Percentiles rank a stretch among this genome's conserved stretches.
These are phyloP conservation scores for Chiroxiphia lanceolata DNA, from an alignment of 2,797 vertebrate species.

Conservation along the genomic window DNA sequence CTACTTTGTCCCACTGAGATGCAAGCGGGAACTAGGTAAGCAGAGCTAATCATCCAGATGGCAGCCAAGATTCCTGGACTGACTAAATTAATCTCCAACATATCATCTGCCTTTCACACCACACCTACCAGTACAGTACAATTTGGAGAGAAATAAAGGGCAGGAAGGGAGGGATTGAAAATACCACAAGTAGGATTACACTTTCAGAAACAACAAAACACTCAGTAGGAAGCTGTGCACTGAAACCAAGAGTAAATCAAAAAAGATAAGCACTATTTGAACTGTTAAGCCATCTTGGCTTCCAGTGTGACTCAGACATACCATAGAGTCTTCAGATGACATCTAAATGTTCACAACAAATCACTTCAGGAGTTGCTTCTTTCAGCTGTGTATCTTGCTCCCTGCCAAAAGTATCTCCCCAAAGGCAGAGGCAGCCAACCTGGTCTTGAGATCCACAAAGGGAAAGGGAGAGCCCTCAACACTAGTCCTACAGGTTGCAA, in stretches of 20 bases:
- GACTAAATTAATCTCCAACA: fast-evolving
- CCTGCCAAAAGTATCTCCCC: background rate
- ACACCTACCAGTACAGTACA: background rate
- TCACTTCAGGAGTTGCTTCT: background rate
- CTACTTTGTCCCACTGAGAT: background rate
- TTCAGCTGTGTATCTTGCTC: background rate
- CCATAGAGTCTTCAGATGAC: background rate
- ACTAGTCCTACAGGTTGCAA: background rate
- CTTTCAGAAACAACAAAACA: background rate
- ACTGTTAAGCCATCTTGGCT: background rate
- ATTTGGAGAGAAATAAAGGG: background rate
- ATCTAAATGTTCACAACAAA: background rate
- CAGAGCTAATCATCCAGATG: background rate
- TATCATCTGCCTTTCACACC: background rate
- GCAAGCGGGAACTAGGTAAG: background rate
- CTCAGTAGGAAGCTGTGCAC: background rate
- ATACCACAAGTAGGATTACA: background rate
- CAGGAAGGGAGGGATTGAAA: background rate
- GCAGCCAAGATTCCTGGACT: background rate
- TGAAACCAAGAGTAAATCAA: background rate
- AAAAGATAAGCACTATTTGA: background rate
- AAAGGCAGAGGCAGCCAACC: background rate
- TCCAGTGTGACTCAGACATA: background rate
- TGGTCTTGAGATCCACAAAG: background rate
- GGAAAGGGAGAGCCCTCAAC: background rate